Evolutionary conservation across 2,113 vertebrate species (phyloP).

Genomic region (Poecile atricapillus): DNA sequence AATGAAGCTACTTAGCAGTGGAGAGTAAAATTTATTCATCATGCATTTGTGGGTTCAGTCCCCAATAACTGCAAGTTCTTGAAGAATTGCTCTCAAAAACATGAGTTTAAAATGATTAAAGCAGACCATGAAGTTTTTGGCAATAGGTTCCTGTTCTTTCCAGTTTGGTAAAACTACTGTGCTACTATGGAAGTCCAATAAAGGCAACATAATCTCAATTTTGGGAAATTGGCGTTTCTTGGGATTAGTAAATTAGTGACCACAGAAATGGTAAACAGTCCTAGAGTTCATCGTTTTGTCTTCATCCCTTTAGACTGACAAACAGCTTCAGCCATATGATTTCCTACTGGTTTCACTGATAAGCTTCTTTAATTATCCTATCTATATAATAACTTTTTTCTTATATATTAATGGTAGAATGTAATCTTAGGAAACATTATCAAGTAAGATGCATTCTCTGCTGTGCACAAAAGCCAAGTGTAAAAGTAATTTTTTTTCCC

Average conservation of each 20-base stretch:
- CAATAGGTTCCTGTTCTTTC: not conserved
- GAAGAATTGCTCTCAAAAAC: not conserved
- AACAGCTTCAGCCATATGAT: not conserved
- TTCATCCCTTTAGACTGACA: not conserved
- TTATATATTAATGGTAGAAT: not conserved
- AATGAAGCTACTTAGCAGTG: not conserved
- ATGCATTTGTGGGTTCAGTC: not conserved
- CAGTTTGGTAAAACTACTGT: not conserved
- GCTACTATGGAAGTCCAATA: not conserved
- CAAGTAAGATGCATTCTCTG: not conserved
- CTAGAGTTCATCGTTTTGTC: not conserved
- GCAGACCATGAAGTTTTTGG: not conserved
- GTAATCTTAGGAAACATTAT: not conserved
- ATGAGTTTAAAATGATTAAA: not conserved
- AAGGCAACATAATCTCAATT: not conserved
- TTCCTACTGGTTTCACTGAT: not conserved
- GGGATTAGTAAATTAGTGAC: not conserved
- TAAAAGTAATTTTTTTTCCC: not conserved
- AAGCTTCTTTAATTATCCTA: not conserved
- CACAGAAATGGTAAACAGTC: not conserved
- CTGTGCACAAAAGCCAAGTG: not conserved
- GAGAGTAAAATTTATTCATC: not conserved
- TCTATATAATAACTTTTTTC: not conserved
- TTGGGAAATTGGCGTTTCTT: not conserved
- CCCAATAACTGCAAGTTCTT: not conserved